Percentiles rank a stretch among this genome's conserved stretches.
phyloP scores from a whole-genome alignment of 2,113 vertebrate species.

The Phoenicopterus ruber region DNA sequence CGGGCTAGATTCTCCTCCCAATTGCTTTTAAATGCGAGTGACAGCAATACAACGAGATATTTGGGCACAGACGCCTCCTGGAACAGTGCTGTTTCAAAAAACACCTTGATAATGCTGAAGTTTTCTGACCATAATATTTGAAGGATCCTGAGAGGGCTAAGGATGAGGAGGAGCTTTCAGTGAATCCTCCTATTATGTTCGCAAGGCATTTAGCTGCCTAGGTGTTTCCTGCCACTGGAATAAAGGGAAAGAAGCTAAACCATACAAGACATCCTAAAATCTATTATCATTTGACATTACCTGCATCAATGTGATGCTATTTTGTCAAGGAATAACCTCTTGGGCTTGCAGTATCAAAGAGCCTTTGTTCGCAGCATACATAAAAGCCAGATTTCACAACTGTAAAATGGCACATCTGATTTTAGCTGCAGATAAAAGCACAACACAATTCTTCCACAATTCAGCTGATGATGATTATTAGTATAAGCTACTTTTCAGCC shows the following conservation, averaged over 20 bases:
- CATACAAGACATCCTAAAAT: neutral
- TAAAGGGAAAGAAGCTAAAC: neutral
- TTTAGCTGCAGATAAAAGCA: neutral
- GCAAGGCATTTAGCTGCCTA: neutral
- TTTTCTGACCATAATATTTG: neutral
- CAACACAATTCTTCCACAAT: neutral
- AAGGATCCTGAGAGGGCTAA: neutral
- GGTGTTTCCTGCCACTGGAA: neutral
- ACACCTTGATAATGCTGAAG: neutral
- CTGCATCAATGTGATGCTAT: neutral
- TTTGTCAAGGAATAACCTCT: neutral
- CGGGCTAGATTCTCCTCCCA: neutral
- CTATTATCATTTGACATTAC: neutral
- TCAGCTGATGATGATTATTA: neutral
- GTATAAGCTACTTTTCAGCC: neutral
- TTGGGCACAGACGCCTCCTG: neutral
- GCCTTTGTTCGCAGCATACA: neutral
- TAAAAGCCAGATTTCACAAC: neutral
- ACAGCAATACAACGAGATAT: neutral
- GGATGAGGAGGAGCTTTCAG: neutral
- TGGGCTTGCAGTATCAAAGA: neutral
- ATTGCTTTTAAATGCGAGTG: neutral
- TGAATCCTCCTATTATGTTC: neutral
- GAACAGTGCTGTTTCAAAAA: neutral
- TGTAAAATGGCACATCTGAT: neutral